Conservation (phyloP, 2,888 invertebrate species). For the Heliconius aoede region DNA sequence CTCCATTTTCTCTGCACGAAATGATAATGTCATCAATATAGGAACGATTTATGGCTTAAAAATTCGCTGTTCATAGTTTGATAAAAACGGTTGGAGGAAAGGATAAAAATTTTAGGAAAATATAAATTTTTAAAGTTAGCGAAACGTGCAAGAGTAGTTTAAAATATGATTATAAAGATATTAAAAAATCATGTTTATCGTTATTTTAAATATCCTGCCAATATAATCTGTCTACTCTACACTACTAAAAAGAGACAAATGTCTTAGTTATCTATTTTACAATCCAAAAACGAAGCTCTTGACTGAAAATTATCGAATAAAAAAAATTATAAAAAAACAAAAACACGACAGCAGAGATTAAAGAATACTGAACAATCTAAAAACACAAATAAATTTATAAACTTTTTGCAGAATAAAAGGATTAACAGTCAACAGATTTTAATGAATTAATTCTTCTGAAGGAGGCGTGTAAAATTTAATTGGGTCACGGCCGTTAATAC, state of each 20-base stretch:
- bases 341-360: too few species aligned
- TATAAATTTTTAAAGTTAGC: not conserved
- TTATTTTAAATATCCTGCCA: not conserved
- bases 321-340: too few species aligned
- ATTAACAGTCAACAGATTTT: not conserved
- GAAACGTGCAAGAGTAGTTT: not conserved
- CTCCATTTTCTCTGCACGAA: constrained; percentile 37
- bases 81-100: not conserved
- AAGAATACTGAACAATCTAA: too few species aligned
- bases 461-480: not conserved
- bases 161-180: not conserved
- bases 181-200: not conserved
- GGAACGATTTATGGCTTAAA: constrained; percentile 12
- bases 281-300: too few species aligned
- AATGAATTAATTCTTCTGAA: not conserved
- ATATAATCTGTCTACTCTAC: not conserved
- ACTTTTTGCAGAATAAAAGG: not conserved
- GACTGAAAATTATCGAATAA: too few species aligned
- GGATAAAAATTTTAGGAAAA: not conserved
- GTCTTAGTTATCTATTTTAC: not conserved
- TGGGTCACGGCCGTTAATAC: not conserved
- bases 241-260: not conserved
- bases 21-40: constrained; percentile 32
- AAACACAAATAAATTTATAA: not conserved
- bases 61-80: not conserved